Conservation (phyloP, 2,888 invertebrate genomes). For the Xylophagus ater region DNA sequence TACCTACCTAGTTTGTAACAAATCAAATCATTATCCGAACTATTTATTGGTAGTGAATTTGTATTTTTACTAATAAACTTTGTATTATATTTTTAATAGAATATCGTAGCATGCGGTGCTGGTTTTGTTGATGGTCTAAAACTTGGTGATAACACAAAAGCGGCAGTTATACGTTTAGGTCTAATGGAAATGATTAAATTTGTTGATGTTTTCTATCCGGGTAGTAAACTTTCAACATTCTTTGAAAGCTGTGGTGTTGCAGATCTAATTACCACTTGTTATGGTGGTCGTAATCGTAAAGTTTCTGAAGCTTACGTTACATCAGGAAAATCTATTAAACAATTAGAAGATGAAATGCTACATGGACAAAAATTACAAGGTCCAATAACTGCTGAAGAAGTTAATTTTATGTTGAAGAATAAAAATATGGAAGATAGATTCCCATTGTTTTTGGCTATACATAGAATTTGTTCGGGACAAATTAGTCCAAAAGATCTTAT, state of each 20-base stretch:
- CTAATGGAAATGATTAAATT: constrained; percentile 99
- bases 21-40: too few species aligned
- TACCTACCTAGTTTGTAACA: too few species aligned
- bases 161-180: constrained; percentile 93
- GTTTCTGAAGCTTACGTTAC: constrained; percentile 92
- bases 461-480: constrained; percentile 80
- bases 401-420: constrained; percentile 84
- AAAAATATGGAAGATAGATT: constrained; percentile 86
- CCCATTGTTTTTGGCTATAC: constrained; percentile 92
- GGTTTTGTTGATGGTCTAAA: constrained; percentile 95
- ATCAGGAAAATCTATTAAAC: constrained; percentile 80
- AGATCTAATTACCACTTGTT: constrained; percentile 96
- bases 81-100: constrained; percentile 45
- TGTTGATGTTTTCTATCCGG: constrained; percentile 84
- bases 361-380: constrained; percentile 98
- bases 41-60: too few species aligned
- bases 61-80: constrained; percentile 5
- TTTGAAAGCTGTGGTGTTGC: constrained; percentile 98
- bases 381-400: constrained; percentile 94
- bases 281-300: constrained; percentile 87
- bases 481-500: constrained; percentile 71
- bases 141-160: constrained; percentile 96
- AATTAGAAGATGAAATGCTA: constrained; percentile 87
- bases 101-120: constrained; percentile 96
- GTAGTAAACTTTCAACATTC: constrained; percentile 84